These are phyloP conservation scores for Danaus plexippus DNA, from an alignment of 1,140 invertebrate genomes.

Conservation along the genomic window DNA sequence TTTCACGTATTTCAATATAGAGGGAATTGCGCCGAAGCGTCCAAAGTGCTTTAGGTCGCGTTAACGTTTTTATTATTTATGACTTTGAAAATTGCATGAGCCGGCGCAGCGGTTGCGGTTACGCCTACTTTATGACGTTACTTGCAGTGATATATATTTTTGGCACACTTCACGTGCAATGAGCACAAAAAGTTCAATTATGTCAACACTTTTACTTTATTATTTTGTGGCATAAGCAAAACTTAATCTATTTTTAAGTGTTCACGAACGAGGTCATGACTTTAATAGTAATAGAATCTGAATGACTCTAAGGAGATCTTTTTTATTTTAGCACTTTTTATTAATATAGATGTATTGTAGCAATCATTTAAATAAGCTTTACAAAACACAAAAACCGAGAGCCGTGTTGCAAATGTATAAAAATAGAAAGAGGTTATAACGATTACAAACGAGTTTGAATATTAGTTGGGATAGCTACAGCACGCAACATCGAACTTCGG, in stretches of 20 bases:
- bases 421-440: conserved; percentile 10
- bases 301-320: too few relatives aligned
- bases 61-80: conserved; percentile 69
- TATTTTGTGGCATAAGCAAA: conserved; percentile 19
- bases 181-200: conserved; percentile 31
- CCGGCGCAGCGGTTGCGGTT: conserved; percentile 61
- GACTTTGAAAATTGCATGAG: conserved; percentile 69
- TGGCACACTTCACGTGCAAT: conserved; percentile 31
- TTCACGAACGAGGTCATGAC: neutral
- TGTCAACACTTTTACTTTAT: conserved; percentile 20
- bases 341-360: too few relatives aligned
- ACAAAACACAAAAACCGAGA: too few relatives aligned
- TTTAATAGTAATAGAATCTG: too few relatives aligned
- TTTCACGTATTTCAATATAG: conserved; percentile 55
- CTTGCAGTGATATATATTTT: conserved; percentile 38
- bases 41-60: conserved; percentile 63
- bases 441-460: conserved; percentile 36
- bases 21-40: conserved; percentile 49
- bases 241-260: conserved; percentile 21
- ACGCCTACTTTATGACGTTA: conserved; percentile 60
- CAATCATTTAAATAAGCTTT: too few relatives aligned
- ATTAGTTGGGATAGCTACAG: conserved; percentile 33
- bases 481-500: conserved; percentile 37
- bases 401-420: too few relatives aligned
- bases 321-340: too few relatives aligned